Base-by-base conservation (phyloP, 92 coral and sea anemone genomes). In the Phymanthus crucifer region DNA sequence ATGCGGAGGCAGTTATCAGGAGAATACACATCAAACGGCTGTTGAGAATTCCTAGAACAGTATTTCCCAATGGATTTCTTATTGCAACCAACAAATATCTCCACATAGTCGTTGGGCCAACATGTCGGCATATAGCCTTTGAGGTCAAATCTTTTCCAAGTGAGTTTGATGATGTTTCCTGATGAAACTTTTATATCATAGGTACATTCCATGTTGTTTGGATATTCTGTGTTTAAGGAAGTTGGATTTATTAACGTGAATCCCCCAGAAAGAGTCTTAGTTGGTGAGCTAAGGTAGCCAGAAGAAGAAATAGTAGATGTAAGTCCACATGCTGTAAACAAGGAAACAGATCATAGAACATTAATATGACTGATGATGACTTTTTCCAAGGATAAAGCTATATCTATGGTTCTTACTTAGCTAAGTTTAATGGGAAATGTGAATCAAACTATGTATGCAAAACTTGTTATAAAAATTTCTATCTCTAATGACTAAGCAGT, bases 61-160 rank as follows among this genome's bases (percentile, higher is more conserved):
- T 86, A 89, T 50, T 69, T 83, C 3, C 91, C 96, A 58, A 91
- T 91, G 31, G 89, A 79, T 18, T 50, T 56, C 7, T 70, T 79
- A 33, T 38, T 16, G 46, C 96, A 91, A 32, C 96, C 96, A 83
- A 91, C 73, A 52, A 35, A 86, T 57, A 91, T 74, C 38, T 91
- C 89, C 80, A 91, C 93, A 73, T 86, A 86, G 74, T 91, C 93
- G 19, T 74, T 72, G 1, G 70, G 47, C 24, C 66, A 48, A 61
- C 93, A 91, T 6, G 34, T 14, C 10, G 93, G 91, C 93, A 91
- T 91, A 52, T 79, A 35, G 37, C 96, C 91, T 38, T 89, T 86
- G 43, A 89, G 74, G 40, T 89, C 93, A 86, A 89, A 89, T 7
- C 16, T 77, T 2, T 0, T n/a, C 93, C 93, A 89, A 17, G 40